Conservation (phyloP, 2,888 invertebrate species). For the Vanessa cardui region DNA sequence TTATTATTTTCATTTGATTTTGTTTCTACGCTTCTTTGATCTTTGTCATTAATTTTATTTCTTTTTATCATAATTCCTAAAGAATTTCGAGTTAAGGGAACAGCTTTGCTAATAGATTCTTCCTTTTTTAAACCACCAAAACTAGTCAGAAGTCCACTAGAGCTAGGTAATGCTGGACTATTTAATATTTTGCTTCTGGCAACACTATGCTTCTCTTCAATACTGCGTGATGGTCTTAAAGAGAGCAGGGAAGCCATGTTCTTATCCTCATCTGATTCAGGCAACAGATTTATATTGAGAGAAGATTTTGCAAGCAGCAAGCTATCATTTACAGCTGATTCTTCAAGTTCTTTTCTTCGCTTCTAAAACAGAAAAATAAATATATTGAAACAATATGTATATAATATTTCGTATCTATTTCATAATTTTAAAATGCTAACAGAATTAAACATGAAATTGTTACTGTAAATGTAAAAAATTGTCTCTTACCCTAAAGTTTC, state of each 20-base stretch:
- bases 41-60: conserved; percentile 37
- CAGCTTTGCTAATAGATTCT: conserved; percentile 72
- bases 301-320: conserved; percentile 88
- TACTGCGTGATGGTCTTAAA: conserved; percentile 84
- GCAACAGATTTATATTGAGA: conserved; percentile 88
- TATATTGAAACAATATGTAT: neutral
- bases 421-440: neutral
- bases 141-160: conserved; percentile 70
- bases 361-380: conserved; percentile 55
- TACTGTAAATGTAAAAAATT: too few relatives aligned
- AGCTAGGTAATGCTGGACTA: conserved; percentile 81
- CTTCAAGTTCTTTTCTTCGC: conserved; percentile 89
- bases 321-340: conserved; percentile 85
- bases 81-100: conserved; percentile 59
- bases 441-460: neutral
- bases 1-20: conserved; percentile 20
- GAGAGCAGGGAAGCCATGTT: conserved; percentile 90
- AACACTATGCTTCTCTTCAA: conserved; percentile 80
- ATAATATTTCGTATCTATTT: too few relatives aligned
- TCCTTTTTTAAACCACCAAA: conserved; percentile 83
- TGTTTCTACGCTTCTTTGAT: conserved; percentile 12
- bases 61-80: conserved; percentile 71
- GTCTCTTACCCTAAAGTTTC: conserved; percentile 92
- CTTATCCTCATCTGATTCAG: conserved; percentile 91
- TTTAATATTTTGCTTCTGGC: conserved; percentile 79